Conservation (phyloP, 1,140 invertebrate genomes). For the Pogonus chalceus region DNA sequence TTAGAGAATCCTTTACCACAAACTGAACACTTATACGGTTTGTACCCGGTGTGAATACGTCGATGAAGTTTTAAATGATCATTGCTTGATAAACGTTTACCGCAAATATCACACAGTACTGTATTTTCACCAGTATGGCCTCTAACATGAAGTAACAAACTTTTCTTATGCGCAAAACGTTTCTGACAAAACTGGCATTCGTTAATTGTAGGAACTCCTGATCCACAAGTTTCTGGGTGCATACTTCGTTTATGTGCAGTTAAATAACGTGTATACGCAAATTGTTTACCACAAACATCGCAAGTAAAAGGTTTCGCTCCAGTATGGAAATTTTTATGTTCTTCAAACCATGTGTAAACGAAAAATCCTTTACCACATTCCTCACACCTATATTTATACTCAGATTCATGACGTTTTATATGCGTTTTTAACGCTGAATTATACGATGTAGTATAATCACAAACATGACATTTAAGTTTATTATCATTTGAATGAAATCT, state of each 20-base stretch:
- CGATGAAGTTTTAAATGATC: slow-evolving; percentile 62
- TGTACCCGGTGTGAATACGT: slow-evolving; percentile 61
- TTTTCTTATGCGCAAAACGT: slow-evolving; percentile 40
- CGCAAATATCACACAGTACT: slow-evolving; percentile 60
- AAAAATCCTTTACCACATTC: slow-evolving; percentile 40
- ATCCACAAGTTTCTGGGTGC: slow-evolving; percentile 27
- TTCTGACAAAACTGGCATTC: slow-evolving; percentile 38
- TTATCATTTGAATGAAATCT: slow-evolving; percentile 29
- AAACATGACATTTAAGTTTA: slow-evolving; percentile 34
- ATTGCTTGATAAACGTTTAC: slow-evolving; percentile 61
- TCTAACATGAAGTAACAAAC: slow-evolving; percentile 48
- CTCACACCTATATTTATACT: slow-evolving; percentile 40
- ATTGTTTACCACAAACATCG: slow-evolving; percentile 46
- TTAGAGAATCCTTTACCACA: slow-evolving; percentile 57
- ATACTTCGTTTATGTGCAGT: slow-evolving; percentile 33
- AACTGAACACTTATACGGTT: slow-evolving; percentile 57
- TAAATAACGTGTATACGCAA: slow-evolving; percentile 37
- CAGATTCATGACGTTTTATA: slow-evolving; percentile 33
- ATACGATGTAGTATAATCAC: slow-evolving; percentile 34
- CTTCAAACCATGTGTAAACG: slow-evolving; percentile 39
- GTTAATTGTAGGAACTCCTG: slow-evolving; percentile 20
- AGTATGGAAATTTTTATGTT: slow-evolving; percentile 51
- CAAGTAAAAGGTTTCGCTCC: slow-evolving; percentile 51
- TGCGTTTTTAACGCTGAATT: slow-evolving; percentile 36
- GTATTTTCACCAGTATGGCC: slow-evolving; percentile 50